phyloP scores from a whole-genome alignment of 2,113 vertebrate genomes.

The Brachionichthys hirsutus region DNA sequence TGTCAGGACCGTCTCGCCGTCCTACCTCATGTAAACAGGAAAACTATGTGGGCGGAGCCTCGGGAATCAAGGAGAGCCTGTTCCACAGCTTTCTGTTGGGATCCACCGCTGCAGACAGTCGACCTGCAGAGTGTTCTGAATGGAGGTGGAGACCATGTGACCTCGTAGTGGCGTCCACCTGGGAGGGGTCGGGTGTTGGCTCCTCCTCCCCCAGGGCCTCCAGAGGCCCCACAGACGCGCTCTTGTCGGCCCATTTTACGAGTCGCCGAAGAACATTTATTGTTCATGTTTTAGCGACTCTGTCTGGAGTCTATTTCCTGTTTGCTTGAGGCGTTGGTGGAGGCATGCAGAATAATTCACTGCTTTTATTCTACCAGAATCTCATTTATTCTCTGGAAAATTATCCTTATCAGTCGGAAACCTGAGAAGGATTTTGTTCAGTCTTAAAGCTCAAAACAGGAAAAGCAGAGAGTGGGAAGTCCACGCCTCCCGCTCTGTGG shows the following conservation, averaged over 20 bases:
- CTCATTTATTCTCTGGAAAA: not conserved
- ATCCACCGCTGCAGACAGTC: not conserved
- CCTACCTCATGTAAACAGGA: too few relatives aligned
- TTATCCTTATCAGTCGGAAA: slow-evolving; percentile 46
- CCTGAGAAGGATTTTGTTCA: slow-evolving; percentile 14
- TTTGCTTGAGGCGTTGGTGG: too few relatives aligned
- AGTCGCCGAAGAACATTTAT: too few relatives aligned
- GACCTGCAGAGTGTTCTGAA: slow-evolving; percentile 2
- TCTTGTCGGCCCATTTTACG: too few relatives aligned
- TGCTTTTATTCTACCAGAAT: slow-evolving; percentile 1
- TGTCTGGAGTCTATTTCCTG: too few relatives aligned
- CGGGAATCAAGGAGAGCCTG: slow-evolving; percentile 63
- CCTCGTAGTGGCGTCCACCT: slow-evolving; percentile 5
- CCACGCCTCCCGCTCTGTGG: slow-evolving; percentile 14
- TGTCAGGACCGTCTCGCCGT: too few relatives aligned
- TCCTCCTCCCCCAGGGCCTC: too few relatives aligned
- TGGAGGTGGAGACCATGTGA: slow-evolving; percentile 28
- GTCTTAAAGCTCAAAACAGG: slow-evolving; percentile 67
- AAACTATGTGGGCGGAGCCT: not conserved
- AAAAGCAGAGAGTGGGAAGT: slow-evolving; percentile 46
- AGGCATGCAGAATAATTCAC: too few relatives aligned
- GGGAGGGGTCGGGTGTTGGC: too few relatives aligned
- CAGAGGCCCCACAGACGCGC: too few relatives aligned
- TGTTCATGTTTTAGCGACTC: too few relatives aligned
- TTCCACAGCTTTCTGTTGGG: slow-evolving; percentile 41